Conservation (phyloP, 1,140 invertebrate species). For the Pseudomyrmex pallidus region DNA sequence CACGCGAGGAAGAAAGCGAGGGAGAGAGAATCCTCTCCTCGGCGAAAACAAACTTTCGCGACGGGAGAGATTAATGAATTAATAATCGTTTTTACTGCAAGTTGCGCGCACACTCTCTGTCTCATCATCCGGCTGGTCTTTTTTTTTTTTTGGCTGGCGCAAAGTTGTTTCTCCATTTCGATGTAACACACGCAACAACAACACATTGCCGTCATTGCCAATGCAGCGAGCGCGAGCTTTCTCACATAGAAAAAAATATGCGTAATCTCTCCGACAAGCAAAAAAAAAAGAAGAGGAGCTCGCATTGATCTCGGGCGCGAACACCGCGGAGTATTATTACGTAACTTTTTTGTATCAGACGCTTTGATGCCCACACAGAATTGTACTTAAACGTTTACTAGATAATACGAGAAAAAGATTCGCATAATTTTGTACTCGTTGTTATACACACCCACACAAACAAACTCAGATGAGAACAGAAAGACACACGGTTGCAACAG, state of each 20-base stretch:
- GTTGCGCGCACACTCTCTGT: no score
- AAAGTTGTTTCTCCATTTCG: not conserved
- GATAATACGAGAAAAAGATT: not conserved
- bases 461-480: constrained; percentile 8
- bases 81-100: constrained; percentile 10
- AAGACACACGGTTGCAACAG: not conserved
- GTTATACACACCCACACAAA: not conserved
- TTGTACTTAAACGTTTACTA: constrained; percentile 26
- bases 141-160: not conserved
- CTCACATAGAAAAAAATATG: not conserved
- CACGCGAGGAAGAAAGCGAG: not conserved
- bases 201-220: not conserved
- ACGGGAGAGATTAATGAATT: not conserved
- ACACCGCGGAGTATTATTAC: constrained; percentile 64
- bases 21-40: not conserved
- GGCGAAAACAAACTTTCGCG: not conserved
- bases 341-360: constrained; percentile 30
- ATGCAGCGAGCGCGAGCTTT: not conserved
- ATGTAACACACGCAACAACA: not conserved
- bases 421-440: constrained; percentile 26
- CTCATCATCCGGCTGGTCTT: not conserved
- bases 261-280: no score
- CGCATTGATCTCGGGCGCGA: not conserved
- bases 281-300: not conserved
- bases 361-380: not conserved